A percentile compares a stretch with the other conserved stretches of the same genome.
phyloP scores from a whole-genome alignment of 2,888 invertebrate genomes.

The Anaspis maculata region DNA sequence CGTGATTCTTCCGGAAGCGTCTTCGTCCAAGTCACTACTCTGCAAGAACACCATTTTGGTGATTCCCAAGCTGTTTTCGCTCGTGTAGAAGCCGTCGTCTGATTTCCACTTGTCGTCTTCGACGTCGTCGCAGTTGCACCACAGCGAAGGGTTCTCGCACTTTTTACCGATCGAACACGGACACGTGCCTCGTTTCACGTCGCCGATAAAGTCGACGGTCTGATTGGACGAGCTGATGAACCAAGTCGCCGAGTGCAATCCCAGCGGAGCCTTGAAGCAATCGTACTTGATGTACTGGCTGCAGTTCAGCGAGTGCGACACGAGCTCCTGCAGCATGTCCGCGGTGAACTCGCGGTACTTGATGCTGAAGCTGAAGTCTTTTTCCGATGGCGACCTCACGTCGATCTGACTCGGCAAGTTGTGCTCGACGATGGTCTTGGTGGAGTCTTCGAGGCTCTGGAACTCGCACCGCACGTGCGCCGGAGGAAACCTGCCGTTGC shows the following conservation, averaged over 20 bases:
- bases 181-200: conserved; percentile 70
- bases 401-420: conserved; percentile 86
- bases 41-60: conserved; percentile 87
- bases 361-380: conserved; percentile 77
- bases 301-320: conserved; percentile 82
- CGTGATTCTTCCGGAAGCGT: conserved; percentile 80
- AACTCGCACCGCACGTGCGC: conserved; percentile 90
- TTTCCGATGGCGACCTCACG: conserved; percentile 68
- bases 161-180: conserved; percentile 70
- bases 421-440: conserved; percentile 84
- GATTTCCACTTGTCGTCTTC: conserved; percentile 80
- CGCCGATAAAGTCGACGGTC: conserved; percentile 72
- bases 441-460: conserved; percentile 74
- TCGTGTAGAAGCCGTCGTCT: conserved; percentile 79
- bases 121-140: conserved; percentile 82
- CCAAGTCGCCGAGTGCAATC: conserved; percentile 83
- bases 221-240: conserved; percentile 74
- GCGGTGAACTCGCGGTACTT: conserved; percentile 83
- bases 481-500: conserved; percentile 85
- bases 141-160: conserved; percentile 71
- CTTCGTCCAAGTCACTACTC: conserved; percentile 71
- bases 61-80: conserved; percentile 75
- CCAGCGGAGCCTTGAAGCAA: conserved; percentile 80
- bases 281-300: conserved; percentile 86
- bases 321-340: conserved; percentile 84